Evolutionary conservation across 2,888 invertebrate genomes (phyloP).

Genomic region (Cryptosula pallasiana): DNA sequence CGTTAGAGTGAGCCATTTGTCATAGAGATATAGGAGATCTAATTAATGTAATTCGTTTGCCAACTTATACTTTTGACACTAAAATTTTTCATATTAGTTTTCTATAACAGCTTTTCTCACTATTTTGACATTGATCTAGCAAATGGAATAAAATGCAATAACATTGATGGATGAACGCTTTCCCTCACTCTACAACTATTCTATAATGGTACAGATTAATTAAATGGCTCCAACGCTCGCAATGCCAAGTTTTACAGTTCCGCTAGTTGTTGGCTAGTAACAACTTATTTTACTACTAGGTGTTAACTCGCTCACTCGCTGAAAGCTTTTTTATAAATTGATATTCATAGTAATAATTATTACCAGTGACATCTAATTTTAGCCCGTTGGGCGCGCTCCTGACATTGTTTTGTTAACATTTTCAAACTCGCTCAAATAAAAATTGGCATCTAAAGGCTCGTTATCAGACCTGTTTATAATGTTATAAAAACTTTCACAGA

Average conservation of each 20-base stretch:
- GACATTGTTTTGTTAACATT: conserved; percentile 23
- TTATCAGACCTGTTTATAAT: not conserved
- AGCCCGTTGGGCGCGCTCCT: not conserved
- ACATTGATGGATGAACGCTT: too few species aligned
- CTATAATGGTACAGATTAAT: too few species aligned
- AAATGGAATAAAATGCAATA: too few species aligned
- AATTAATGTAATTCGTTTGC: not conserved
- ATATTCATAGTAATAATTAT: conserved; percentile 9
- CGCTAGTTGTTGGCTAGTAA: too few species aligned
- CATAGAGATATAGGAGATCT: not conserved
- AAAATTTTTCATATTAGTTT: not conserved
- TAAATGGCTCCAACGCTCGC: too few species aligned
- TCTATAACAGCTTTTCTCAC: not conserved
- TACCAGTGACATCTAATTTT: conserved; percentile 5
- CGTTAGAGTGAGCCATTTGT: not conserved
- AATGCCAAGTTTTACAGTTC: too few species aligned
- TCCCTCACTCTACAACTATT: too few species aligned
- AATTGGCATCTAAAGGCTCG: not conserved
- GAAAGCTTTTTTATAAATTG: not conserved
- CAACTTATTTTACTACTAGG: too few species aligned
- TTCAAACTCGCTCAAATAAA: not conserved
- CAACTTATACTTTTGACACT: not conserved
- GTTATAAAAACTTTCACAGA: conserved; percentile 6
- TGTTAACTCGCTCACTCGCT: not conserved
- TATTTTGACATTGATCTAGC: not conserved